phyloP scores from a whole-genome alignment of 23 tunicate species.

The Trididemnum nubilum region DNA sequence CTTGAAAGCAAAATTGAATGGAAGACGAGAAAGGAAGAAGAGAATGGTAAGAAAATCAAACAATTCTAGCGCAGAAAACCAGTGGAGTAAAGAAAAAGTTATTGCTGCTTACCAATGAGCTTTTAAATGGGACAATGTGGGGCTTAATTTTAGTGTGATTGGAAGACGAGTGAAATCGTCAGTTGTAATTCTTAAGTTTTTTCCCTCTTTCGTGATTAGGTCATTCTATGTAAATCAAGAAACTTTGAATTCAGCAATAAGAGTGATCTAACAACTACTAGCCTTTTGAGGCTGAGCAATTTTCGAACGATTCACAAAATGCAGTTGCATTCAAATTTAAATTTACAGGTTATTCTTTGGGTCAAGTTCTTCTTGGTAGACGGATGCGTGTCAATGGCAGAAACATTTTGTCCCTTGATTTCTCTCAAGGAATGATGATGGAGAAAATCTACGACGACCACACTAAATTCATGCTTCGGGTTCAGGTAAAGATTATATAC shows the following conservation, averaged over 20 bases:
- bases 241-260: too few relatives aligned
- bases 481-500: slow-evolving; percentile 39
- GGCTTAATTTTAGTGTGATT: not conserved
- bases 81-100: too few relatives aligned
- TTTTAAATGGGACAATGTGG: not conserved
- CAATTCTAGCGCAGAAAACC: not conserved
- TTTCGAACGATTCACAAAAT: too few relatives aligned
- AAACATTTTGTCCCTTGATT: slow-evolving; percentile 85
- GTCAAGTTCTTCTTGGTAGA: slow-evolving; percentile 56
- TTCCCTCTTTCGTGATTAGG: too few relatives aligned
- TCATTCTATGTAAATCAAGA: too few relatives aligned
- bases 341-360: slow-evolving; percentile 12
- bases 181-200: too few relatives aligned
- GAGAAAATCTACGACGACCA: slow-evolving; percentile 94
- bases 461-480: slow-evolving; percentile 80
- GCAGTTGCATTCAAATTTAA: too few relatives aligned
- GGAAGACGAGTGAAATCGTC: too few relatives aligned
- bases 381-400: slow-evolving; percentile 91
- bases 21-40: slow-evolving; percentile 81
- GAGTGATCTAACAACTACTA: too few relatives aligned
- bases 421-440: slow-evolving; percentile 68
- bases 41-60: slow-evolving; percentile 58
- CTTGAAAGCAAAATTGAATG: slow-evolving; percentile 88
- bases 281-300: too few relatives aligned
- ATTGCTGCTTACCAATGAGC: too few relatives aligned